These are phyloP conservation scores for Carassius auratus DNA, from an alignment of 2,113 vertebrate species.

Conservation along the genomic window DNA sequence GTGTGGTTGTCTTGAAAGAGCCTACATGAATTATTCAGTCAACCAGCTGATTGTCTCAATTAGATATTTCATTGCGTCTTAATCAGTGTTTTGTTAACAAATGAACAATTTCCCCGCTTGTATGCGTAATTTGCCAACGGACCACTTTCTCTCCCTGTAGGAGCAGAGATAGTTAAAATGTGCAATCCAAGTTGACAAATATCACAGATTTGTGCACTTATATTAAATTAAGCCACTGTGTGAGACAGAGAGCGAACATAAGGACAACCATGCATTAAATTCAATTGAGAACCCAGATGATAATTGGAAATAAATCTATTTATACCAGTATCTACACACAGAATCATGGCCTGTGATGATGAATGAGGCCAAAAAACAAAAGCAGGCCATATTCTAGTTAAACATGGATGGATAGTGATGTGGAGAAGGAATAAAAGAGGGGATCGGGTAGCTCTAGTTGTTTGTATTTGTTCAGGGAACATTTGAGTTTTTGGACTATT, in stretches of 20 bases:
- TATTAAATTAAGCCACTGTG: slow-evolving; percentile 68
- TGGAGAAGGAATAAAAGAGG: not conserved
- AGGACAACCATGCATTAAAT: slow-evolving; percentile 68
- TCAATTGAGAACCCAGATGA: slow-evolving; percentile 69
- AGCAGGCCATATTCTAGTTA: not conserved
- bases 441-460: not conserved
- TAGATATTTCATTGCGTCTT: slow-evolving; percentile 43
- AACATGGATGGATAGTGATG: not conserved
- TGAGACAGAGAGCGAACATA: slow-evolving; percentile 55
- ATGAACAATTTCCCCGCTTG: slow-evolving; percentile 46
- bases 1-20: slow-evolving; percentile 37
- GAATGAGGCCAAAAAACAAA: slow-evolving; percentile 36
- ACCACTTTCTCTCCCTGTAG: slow-evolving; percentile 11
- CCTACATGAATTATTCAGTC: slow-evolving; percentile 52
- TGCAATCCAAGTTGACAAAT: slow-evolving; percentile 27
- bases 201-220: slow-evolving; percentile 47
- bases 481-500: not conserved
- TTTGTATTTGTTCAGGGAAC: not conserved
- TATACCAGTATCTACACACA: slow-evolving; percentile 59
- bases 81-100: slow-evolving; percentile 53
- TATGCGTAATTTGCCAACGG: slow-evolving; percentile 32
- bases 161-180: slow-evolving; percentile 57
- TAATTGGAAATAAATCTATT: slow-evolving; percentile 65
- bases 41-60: slow-evolving; percentile 50
- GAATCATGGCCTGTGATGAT: slow-evolving; percentile 66